Evolutionary conservation across 2,113 vertebrate genomes (phyloP).

Genomic region (Prietella phreatophila): DNA sequence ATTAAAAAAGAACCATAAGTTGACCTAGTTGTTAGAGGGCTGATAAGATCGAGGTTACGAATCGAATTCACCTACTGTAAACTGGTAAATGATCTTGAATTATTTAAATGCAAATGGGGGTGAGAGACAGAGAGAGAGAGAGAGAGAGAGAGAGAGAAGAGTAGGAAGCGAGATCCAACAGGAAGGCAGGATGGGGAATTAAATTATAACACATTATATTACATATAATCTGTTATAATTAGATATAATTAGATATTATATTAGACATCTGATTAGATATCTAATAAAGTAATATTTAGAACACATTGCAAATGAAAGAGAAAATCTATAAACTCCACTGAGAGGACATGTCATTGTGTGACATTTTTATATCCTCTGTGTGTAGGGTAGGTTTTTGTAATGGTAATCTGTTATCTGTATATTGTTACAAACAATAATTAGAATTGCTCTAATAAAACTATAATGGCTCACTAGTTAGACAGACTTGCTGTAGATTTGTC

Average conservation of each 20-base stretch:
- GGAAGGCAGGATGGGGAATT: neutral
- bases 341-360: neutral
- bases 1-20: no score
- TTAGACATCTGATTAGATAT: no score
- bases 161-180: slow-evolving; percentile 27
- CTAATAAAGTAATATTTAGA: neutral
- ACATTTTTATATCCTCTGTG: neutral
- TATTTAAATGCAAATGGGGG: no score
- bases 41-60: no score
- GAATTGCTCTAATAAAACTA: neutral
- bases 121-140: slow-evolving; percentile 43
- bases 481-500: neutral
- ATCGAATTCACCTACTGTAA: no score
- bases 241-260: no score
- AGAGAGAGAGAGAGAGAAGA: slow-evolving; percentile 54
- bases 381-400: neutral
- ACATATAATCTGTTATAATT: no score
- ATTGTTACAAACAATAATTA: neutral
- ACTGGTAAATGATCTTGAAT: no score
- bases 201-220: neutral
- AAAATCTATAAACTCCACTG: neutral
- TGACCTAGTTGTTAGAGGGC: no score
- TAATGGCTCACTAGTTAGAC: neutral
- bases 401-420: neutral
- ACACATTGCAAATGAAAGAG: neutral